Base-by-base conservation (phyloP, 2,888 invertebrate species). In the Palloptera scutellata region DNA sequence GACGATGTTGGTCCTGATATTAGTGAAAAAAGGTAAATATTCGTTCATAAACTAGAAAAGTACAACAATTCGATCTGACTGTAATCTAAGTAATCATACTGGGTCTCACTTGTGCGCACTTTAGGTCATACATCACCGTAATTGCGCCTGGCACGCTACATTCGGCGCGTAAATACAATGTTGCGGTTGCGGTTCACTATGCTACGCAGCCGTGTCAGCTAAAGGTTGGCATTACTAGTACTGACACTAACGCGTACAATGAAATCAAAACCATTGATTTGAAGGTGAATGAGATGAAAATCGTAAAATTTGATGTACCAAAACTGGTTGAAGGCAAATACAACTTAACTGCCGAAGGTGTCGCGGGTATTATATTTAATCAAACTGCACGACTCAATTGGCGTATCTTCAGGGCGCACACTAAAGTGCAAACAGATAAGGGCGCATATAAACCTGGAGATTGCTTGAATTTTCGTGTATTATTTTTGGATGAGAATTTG, bases 341-440 rank as follows among this genome's bases (percentile, higher is more conserved):
- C 81, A 90, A 89, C 76, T 85, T 96, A 61, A 88, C 90, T 51
- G 91, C 92, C 1, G 88, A 89, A 71, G 93, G 95, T 11, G 86
- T 89, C 30, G 88, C 91, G 4, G 94, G 93, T 1, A 86, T 92
- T 48, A 87, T 88, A 70, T 95, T 95, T 82, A 87, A 88, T 62
- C 90, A 92, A 73, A 88, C 91, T 13, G 91, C 91, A 1, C 87
- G 88, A 88, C 66, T 95, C 89, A 85, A 88, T 90, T 71, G 89
- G 90, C 73, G 91, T 0, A 73, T 67, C 1, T 80, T 80, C 17
- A 72, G 72, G 43, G 73, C 79, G 1, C 72, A 78, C 53, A 89
- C 95, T 9, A 93, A 95, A 79, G 89, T 97, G 64, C 97, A 97
- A 83, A 96, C 96, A 0, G 97, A 97, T 84, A 93, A 95, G 85